phyloP scores from a whole-genome alignment of 2,113 vertebrate genomes.

The Elachura formosa region DNA sequence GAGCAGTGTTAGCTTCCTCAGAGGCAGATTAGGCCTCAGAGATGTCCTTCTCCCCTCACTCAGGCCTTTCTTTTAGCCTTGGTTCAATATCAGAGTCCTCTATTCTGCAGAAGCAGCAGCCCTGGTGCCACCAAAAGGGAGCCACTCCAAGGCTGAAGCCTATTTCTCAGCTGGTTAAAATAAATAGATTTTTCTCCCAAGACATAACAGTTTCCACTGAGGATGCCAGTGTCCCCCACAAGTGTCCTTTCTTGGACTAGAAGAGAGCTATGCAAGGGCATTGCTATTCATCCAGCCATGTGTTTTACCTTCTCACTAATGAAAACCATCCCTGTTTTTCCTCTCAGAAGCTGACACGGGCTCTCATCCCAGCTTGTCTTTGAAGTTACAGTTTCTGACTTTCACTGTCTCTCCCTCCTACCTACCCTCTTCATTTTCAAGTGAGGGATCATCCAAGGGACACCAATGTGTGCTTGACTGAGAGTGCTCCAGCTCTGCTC shows the following conservation, averaged over 20 bases:
- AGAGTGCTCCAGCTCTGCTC: background rate
- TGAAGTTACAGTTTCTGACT: conserved; percentile 17
- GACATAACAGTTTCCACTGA: conserved; percentile 8
- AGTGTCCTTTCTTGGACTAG: background rate
- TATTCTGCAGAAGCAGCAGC: background rate
- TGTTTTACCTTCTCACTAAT: conserved; percentile 42
- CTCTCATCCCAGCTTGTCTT: background rate
- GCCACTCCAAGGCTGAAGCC: background rate
- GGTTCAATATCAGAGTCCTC: background rate
- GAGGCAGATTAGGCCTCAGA: background rate
- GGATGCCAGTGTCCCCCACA: background rate
- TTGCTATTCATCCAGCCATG: background rate
- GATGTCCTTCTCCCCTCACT: background rate
- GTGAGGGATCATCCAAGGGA: background rate
- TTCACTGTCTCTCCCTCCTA: background rate
- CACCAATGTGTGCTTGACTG: rapidly evolving
- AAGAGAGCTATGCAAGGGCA: background rate
- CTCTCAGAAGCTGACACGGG: background rate
- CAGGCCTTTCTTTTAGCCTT: background rate
- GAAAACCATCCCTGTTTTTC: conserved; percentile 5
- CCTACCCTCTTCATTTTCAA: background rate
- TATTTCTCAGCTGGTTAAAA: background rate
- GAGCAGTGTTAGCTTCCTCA: background rate
- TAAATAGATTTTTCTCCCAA: background rate
- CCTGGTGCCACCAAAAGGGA: background rate